Conservation (phyloP, 2,797 vertebrate genomes). For the Galagoides demidoff region DNA sequence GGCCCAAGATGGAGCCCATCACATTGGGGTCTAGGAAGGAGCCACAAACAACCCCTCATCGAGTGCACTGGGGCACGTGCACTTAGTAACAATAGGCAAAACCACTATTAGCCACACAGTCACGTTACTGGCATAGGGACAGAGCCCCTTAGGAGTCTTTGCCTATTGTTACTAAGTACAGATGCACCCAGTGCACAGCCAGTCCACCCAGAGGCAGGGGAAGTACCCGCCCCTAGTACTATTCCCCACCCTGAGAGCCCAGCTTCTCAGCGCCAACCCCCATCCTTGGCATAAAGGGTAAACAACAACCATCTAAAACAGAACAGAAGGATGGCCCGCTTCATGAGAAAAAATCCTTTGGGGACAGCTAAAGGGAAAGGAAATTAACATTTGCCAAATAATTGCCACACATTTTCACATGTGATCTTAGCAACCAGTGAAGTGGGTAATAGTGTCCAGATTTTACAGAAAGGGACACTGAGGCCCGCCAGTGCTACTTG, state of each 20-base stretch:
- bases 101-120: neutral
- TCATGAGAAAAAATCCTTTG: neutral
- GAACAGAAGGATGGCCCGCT: neutral
- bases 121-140: neutral
- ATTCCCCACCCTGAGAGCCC: neutral
- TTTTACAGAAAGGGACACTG: constrained; percentile 41
- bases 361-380: neutral
- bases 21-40: neutral
- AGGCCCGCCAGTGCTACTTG: neutral
- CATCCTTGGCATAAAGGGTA: neutral
- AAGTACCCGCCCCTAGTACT: neutral
- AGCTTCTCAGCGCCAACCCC: neutral
- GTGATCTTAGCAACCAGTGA: neutral
- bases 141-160: neutral
- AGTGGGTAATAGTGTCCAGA: neutral
- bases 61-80: too few relatives aligned
- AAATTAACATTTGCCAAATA: neutral
- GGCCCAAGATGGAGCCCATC: neutral
- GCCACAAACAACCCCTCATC: neutral
- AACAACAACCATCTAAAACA: neutral
- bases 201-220: neutral
- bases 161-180: too few relatives aligned
- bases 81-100: neutral
- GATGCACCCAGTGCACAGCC: too few relatives aligned
- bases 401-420: neutral